Percentiles rank a stretch among this genome's conserved stretches.
Evolutionary conservation across 2,888 invertebrate species (phyloP).

Genomic region (Lycophotia porphyrea): DNA sequence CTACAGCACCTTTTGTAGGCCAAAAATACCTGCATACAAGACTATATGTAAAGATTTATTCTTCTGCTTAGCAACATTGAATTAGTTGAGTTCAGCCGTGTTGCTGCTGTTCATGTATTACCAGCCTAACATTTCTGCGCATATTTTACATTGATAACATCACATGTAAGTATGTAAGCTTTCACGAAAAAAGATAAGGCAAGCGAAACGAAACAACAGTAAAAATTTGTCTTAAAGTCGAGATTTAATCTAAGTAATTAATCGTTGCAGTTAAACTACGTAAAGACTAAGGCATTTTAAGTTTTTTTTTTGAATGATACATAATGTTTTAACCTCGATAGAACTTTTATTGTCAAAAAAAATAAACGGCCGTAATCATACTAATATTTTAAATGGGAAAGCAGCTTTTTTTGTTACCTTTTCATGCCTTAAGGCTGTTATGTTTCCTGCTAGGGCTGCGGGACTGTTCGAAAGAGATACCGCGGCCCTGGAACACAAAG

Average conservation of each 20-base stretch:
- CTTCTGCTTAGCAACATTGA: background rate
- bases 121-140: background rate
- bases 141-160: slow-evolving; percentile 24
- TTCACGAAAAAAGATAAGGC: slow-evolving; percentile 2
- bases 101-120: background rate
- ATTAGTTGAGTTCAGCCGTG: background rate
- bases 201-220: background rate
- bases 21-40: too few species aligned
- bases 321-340: background rate
- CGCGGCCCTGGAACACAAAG: too few species aligned
- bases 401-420: too few species aligned
- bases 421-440: too few species aligned
- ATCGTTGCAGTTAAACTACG: background rate
- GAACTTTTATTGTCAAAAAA: too few species aligned
- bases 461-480: too few species aligned
- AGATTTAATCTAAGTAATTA: slow-evolving; percentile 13
- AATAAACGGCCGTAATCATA: too few species aligned
- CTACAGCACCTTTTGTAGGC: too few species aligned
- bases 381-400: too few species aligned
- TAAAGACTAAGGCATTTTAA: background rate
- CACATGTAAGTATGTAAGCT: background rate
- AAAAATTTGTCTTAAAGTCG: slow-evolving; percentile 10
- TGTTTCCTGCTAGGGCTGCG: too few species aligned
- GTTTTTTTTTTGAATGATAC: background rate
- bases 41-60: too few species aligned